Evolutionary conservation across 1,140 invertebrate genomes (phyloP).

Genomic region (Formica exsecta): DNA sequence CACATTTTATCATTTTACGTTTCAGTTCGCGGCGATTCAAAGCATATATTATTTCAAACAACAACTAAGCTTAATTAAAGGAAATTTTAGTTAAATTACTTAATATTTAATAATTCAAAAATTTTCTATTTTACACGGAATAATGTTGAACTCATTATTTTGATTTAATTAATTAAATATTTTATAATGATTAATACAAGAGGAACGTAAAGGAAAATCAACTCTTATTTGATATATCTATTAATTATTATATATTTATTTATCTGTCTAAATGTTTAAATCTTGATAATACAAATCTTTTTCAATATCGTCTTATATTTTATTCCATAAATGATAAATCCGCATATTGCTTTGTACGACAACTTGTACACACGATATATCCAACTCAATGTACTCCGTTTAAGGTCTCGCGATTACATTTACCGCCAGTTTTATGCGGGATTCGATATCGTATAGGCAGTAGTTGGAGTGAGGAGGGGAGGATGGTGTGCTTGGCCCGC

Average conservation of each 20-base stretch:
- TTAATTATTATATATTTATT: conserved; percentile 1
- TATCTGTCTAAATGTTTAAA: background rate
- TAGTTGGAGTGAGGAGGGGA: conserved; percentile 37
- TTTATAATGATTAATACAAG: background rate
- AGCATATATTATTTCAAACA: background rate
- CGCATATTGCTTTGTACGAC: background rate
- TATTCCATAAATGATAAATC: conserved; percentile 1
- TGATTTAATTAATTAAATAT: conserved; percentile 26
- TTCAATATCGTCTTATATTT: background rate
- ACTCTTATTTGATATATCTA: conserved; percentile 5
- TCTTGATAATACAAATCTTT: background rate
- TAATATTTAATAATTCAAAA: background rate
- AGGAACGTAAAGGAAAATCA: conserved; percentile 1
- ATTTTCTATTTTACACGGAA: background rate
- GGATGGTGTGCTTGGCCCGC: background rate
- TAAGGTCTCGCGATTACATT: conserved; percentile 16
- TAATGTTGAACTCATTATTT: background rate
- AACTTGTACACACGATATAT: background rate
- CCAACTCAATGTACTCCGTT: background rate
- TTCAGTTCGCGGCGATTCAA: conserved; percentile 2
- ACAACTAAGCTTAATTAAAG: conserved; percentile 27
- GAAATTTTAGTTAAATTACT: background rate
- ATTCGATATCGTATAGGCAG: conserved; percentile 40
- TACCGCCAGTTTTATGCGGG: conserved; percentile 51
- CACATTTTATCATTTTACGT: conserved; percentile 14